Evolutionary conservation across 2,797 vertebrate species (phyloP).

Genomic region (Thalassophryne amazonica): DNA sequence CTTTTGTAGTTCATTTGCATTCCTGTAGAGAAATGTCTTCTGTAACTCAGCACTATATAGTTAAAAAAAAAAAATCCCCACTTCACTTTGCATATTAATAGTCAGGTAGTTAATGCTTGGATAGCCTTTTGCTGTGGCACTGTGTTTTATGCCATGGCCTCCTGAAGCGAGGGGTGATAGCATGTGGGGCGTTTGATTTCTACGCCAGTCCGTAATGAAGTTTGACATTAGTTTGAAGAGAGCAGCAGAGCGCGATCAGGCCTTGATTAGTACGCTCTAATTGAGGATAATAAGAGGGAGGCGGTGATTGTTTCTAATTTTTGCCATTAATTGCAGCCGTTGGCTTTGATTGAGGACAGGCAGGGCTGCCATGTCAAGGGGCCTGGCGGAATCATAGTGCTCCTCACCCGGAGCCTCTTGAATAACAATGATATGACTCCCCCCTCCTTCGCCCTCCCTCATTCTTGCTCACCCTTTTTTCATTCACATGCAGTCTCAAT

Average conservation of each 20-base stretch:
- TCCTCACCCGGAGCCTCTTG: constrained; percentile 78
- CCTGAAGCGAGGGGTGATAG: constrained; percentile 69
- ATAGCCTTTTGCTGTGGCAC: constrained; percentile 56
- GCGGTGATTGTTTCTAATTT: constrained; percentile 99
- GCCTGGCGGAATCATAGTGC: constrained; percentile 81
- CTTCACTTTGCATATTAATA: constrained; percentile 25
- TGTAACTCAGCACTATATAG: background rate
- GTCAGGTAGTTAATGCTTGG: constrained; percentile 51
- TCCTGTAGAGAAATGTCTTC: background rate
- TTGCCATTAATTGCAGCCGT: constrained; percentile 99
- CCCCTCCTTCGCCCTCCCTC: constrained; percentile 8
- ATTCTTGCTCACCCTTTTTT: constrained; percentile 23
- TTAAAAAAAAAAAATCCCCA: background rate
- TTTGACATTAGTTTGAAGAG: constrained; percentile 99
- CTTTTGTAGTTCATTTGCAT: background rate
- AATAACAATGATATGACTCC: constrained; percentile 77
- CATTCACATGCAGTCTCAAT: constrained; percentile 47
- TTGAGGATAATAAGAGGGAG: constrained; percentile 99
- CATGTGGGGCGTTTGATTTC: constrained; percentile 80
- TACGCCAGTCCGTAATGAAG: constrained; percentile 93
- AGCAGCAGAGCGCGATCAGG: constrained; percentile 89
- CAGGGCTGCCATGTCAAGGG: constrained; percentile 91
- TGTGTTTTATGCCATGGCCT: constrained; percentile 57
- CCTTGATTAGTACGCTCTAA: constrained; percentile 99
- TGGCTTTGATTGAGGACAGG: constrained; percentile 99